Percentiles rank a stretch among this genome's conserved stretches.
Conservation (phyloP, 2,888 invertebrate species). For the Lamellibrachia satsuma region DNA sequence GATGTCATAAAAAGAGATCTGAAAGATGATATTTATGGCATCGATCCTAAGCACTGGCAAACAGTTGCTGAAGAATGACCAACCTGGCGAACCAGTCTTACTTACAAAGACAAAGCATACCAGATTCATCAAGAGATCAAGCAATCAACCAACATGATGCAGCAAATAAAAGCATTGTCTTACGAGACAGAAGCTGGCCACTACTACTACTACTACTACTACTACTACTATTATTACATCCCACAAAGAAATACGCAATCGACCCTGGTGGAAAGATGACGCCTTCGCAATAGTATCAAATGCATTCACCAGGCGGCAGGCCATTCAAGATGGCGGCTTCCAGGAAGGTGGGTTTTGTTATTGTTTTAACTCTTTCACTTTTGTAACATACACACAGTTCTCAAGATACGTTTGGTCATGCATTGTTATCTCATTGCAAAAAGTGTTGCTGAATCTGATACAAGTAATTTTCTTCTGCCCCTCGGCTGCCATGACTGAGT, state of each 20-base stretch:
- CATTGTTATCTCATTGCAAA: neutral
- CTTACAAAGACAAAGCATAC: too few species aligned
- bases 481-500: neutral
- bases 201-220: too few species aligned
- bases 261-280: neutral
- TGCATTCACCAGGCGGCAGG: neutral
- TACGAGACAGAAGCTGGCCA: too few species aligned
- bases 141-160: too few species aligned
- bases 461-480: neutral
- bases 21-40: too few species aligned
- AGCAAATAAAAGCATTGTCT: too few species aligned
- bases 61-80: too few species aligned
- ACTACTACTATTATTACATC: too few species aligned
- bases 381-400: neutral
- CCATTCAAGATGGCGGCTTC: neutral
- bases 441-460: neutral
- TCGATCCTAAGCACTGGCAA: too few species aligned
- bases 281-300: neutral
- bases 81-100: too few species aligned
- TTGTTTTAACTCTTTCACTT: neutral
- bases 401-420: neutral
- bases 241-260: neutral
- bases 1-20: too few species aligned
- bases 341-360: conserved; percentile 4
- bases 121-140: too few species aligned